phyloP scores from a whole-genome alignment of 2,797 vertebrate genomes.

The Clarias fuscus region DNA sequence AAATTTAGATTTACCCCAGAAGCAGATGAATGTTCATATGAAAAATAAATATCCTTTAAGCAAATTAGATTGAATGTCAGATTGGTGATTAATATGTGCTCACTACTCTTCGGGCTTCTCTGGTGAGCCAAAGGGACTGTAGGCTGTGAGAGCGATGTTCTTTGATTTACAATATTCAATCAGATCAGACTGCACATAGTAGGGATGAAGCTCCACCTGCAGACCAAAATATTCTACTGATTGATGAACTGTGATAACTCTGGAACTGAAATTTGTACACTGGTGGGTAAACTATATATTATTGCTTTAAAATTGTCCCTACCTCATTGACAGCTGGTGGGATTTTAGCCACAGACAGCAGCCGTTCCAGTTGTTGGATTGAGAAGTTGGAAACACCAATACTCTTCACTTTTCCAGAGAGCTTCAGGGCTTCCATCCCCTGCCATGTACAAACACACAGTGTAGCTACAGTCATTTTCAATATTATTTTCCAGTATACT shows the following conservation, averaged over 20 bases:
- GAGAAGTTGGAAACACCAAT: slow-evolving; percentile 80
- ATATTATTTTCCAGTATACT: neutral
- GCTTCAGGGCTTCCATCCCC: slow-evolving; percentile 74
- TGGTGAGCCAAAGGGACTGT: slow-evolving; percentile 76
- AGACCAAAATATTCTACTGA: neutral
- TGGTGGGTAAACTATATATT: neutral
- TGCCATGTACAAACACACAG: slow-evolving; percentile 46
- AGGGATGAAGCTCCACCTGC: slow-evolving; percentile 72
- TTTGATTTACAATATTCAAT: slow-evolving; percentile 72
- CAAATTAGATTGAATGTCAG: neutral
- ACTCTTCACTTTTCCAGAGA: slow-evolving; percentile 73
- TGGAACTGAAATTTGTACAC: neutral
- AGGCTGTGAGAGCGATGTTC: slow-evolving; percentile 72
- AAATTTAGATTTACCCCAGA: neutral
- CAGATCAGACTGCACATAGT: slow-evolving; percentile 72
- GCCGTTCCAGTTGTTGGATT: slow-evolving; percentile 73
- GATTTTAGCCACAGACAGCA: slow-evolving; percentile 69
- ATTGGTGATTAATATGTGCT: slow-evolving; percentile 19
- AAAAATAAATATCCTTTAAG: neutral
- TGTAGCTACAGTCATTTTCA: neutral
- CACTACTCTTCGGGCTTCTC: slow-evolving; percentile 67
- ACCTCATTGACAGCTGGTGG: slow-evolving; percentile 80
- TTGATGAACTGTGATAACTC: neutral
- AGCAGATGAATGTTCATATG: neutral
- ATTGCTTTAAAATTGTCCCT: neutral